These are phyloP conservation scores for Notothenia coriiceps DNA, from an alignment of 2,113 vertebrate genomes.

Conservation along the genomic window DNA sequence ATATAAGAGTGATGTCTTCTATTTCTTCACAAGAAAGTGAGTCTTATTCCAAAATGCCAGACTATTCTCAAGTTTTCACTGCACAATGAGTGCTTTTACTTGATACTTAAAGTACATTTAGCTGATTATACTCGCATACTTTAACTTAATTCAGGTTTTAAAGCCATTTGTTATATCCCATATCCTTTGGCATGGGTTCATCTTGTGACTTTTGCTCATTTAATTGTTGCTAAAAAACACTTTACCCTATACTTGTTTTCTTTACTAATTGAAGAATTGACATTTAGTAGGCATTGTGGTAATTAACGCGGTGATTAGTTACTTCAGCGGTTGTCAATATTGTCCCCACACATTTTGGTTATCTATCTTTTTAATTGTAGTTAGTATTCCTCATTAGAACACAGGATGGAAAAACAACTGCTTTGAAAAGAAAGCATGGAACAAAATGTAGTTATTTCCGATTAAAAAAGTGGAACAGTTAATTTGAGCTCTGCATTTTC, in stretches of 20 bases:
- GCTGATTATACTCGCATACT: too few species aligned
- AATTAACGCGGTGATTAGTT: slow-evolving; percentile 50
- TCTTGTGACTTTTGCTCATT: slow-evolving; percentile 18
- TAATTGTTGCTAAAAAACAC: slow-evolving; percentile 31
- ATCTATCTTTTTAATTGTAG: slow-evolving; percentile 44
- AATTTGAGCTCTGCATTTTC: slow-evolving; percentile 27
- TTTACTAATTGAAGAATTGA: slow-evolving; percentile 43
- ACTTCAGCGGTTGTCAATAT: slow-evolving; percentile 20
- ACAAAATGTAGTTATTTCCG: slow-evolving; percentile 14
- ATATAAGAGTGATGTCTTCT: not conserved
- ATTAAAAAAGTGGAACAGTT: not conserved
- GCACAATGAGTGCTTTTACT: too few species aligned
- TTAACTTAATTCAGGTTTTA: too few species aligned
- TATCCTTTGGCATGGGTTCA: not conserved
- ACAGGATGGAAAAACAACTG: not conserved
- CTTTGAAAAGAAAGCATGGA: not conserved
- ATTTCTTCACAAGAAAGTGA: not conserved
- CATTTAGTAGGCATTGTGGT: slow-evolving; percentile 47
- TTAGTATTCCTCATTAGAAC: slow-evolving; percentile 32
- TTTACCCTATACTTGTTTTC: slow-evolving; percentile 42
- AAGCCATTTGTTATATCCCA: not conserved
- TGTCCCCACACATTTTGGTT: slow-evolving; percentile 23
- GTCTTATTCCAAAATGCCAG: not conserved
- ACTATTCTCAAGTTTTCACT: not conserved
- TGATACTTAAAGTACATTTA: too few species aligned